Percentiles rank a stretch among this genome's conserved stretches.
Evolutionary conservation across 2,888 invertebrate species (phyloP).

Genomic region (Geotrupes spiniger): DNA sequence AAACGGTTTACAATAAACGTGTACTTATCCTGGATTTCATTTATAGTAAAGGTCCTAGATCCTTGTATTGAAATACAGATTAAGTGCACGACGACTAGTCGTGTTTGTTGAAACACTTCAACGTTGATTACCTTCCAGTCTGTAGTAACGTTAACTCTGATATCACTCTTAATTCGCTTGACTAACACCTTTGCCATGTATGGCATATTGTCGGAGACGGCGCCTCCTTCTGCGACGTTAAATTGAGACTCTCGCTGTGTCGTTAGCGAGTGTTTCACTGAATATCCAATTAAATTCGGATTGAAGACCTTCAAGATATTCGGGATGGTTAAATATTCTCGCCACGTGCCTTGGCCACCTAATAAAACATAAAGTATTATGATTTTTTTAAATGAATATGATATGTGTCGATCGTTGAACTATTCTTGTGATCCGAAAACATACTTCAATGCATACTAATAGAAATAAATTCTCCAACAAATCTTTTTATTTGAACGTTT

Average conservation of each 20-base stretch:
- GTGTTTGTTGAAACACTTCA: too few species aligned
- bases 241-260: constrained; percentile 51
- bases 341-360: constrained; percentile 57
- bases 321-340: constrained; percentile 55
- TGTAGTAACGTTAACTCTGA: constrained; percentile 53
- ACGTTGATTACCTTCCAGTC: constrained; percentile 62
- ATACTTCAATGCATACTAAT: too few species aligned
- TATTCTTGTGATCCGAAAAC: too few species aligned
- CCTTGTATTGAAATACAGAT: too few species aligned
- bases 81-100: too few species aligned
- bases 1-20: too few species aligned
- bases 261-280: constrained; percentile 53
- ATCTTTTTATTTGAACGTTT: too few species aligned
- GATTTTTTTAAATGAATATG: not conserved
- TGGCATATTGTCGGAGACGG: constrained; percentile 58
- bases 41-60: too few species aligned
- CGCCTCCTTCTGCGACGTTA: constrained; percentile 60
- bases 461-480: too few species aligned
- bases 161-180: constrained; percentile 54
- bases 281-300: constrained; percentile 61
- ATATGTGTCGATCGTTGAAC: too few species aligned
- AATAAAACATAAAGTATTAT: constrained; percentile 1
- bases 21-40: too few species aligned
- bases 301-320: constrained; percentile 65
- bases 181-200: constrained; percentile 58